Evolutionary conservation across 2,113 vertebrate genomes (phyloP), one percentile per base, ranked within the genome.

Genomic region (Engystomops pustulosus): DNA sequence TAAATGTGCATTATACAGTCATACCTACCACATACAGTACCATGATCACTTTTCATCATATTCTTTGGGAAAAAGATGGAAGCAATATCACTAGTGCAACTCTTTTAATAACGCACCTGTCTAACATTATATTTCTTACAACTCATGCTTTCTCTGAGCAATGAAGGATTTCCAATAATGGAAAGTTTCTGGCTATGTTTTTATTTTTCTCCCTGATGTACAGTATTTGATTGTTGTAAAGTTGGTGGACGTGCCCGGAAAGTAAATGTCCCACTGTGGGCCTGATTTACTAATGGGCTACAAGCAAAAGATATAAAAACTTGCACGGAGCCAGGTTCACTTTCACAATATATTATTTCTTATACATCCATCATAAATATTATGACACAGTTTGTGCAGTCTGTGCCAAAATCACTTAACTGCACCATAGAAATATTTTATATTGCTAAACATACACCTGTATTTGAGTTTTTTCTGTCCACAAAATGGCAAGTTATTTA

Each of bases 41-140:
- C 36, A 34, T 17, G 34, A 67, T 11, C 3, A 32, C 7, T 8
- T 34, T 15, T 38, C 65, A 34, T 6, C 17, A 69, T 8, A 69
- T 69, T 69, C 5, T 69, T 62, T 36, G 18, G 17, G 6, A n/a
- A 34, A 67, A 67, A 67, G 14, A 67, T 34, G 18, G 62, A 32
- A 18, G 15, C 65, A 68, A 68, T 36, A 68, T 68, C 17, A 36
- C 17, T 10, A 20, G 32, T 68, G 6, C 41, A 70, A 70, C n/a
- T n/a, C 36, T 70, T 20, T 38, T 70, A 70, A 70, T n/a, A 70
- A 10, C 0, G 9, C 36, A 41, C 68, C 20, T 70, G 32, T 41
- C 68, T 44, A 70, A 41, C 68, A 70, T 41, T 70, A 41, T 44
- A 23, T 70, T 70, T 70, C 68, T 70, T n/a, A 36, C 65, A 68